These are phyloP conservation scores for Hipparchia sbordonii DNA, from an alignment of 2,888 invertebrate species.

Conservation along the genomic window DNA sequence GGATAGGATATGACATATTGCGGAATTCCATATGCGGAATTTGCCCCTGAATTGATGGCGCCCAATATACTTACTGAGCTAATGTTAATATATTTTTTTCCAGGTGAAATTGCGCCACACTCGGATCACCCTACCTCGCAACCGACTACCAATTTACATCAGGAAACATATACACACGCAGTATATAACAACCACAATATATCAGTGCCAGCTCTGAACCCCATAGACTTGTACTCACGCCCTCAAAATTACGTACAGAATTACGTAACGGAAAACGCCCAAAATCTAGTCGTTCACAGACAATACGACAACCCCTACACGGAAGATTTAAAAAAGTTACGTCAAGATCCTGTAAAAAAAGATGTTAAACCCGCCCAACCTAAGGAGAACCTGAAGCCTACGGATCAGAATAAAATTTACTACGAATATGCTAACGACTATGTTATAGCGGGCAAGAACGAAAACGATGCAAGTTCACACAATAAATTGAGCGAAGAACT, in stretches of 20 bases:
- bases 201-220: constrained; percentile 45
- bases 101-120: constrained; percentile 61
- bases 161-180: constrained; percentile 55
- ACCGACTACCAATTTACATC: constrained; percentile 46
- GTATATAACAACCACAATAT: constrained; percentile 62
- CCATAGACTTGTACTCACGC: constrained; percentile 59
- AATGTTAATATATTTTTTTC: background rate
- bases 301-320: constrained; percentile 66
- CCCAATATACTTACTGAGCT: background rate
- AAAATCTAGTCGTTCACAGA: constrained; percentile 69
- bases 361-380: constrained; percentile 58
- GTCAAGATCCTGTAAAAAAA: constrained; percentile 54
- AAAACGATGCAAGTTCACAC: constrained; percentile 51
- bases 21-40: no score
- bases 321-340: constrained; percentile 63
- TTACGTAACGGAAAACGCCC: constrained; percentile 64
- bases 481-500: constrained; percentile 60
- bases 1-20: no score
- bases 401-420: constrained; percentile 65
- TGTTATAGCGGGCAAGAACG: constrained; percentile 45
- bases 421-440: constrained; percentile 51
- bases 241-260: constrained; percentile 62
- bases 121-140: constrained; percentile 45
- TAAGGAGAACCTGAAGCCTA: constrained; percentile 70
- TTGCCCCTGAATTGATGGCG: background rate